Evolutionary conservation across 2,113 vertebrate genomes (phyloP).

Genomic region (Calypte anna): DNA sequence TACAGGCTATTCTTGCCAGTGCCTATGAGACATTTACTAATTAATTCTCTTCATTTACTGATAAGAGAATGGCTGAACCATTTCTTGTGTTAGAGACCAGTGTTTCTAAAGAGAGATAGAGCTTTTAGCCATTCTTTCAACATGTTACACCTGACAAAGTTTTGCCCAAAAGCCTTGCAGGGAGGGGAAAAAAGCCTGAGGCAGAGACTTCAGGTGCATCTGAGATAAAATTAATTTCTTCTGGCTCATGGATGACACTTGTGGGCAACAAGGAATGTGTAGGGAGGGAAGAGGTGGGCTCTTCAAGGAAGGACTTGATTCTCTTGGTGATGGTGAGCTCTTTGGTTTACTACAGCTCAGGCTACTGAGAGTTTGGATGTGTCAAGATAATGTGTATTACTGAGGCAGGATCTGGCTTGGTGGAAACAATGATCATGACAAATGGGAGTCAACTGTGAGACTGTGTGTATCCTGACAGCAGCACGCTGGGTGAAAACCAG

Average conservation of each 20-base stretch:
- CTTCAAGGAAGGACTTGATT: background rate
- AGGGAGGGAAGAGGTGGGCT: background rate
- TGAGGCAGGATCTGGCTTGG: conserved; percentile 3
- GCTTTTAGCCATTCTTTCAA: background rate
- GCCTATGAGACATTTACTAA: background rate
- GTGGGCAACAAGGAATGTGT: background rate
- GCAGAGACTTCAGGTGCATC: background rate
- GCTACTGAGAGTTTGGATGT: background rate
- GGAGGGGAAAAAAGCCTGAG: background rate
- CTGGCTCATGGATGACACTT: background rate
- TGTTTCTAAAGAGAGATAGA: background rate
- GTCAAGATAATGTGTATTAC: background rate
- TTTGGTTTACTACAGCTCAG: background rate
- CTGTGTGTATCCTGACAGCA: conserved; percentile 70
- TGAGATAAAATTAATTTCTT: background rate
- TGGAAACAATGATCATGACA: conserved; percentile 53
- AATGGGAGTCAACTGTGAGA: conserved; percentile 56
- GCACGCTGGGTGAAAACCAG: conserved; percentile 57
- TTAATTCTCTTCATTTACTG: background rate
- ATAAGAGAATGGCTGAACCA: background rate
- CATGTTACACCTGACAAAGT: conserved; percentile 7
- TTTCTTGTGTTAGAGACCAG: background rate
- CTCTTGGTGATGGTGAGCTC: background rate
- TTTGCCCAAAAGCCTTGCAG: conserved; percentile 2
- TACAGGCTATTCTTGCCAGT: background rate